A percentile compares a stretch with the other conserved stretches of the same genome.
Conservation (phyloP, 1,140 invertebrate genomes). For the Drosophila ananassae region DNA sequence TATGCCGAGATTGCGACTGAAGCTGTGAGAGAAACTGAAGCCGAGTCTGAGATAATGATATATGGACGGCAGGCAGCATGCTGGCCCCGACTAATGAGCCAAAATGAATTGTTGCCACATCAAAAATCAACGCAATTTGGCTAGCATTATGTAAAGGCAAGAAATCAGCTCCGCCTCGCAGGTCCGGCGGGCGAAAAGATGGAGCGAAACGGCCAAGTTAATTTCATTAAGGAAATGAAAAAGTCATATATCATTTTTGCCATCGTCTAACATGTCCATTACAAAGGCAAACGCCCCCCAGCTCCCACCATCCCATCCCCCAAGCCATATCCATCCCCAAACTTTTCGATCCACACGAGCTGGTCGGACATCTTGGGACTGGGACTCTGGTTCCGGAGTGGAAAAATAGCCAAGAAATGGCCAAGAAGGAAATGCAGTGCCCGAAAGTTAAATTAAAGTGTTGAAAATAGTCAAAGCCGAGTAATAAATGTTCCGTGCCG, state of each 20-base stretch:
- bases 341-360: constrained; percentile 9
- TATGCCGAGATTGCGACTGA: constrained; percentile 46
- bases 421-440: constrained; percentile 53
- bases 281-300: constrained; percentile 53
- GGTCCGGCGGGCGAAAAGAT: constrained; percentile 5
- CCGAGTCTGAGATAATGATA: constrained; percentile 60
- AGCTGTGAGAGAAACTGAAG: neutral
- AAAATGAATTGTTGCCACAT: constrained; percentile 81
- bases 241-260: constrained; percentile 81
- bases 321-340: neutral
- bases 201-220: constrained; percentile 58
- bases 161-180: neutral
- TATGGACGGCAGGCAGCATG: constrained; percentile 64
- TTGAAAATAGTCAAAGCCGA: constrained; percentile 65
- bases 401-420: constrained; percentile 32
- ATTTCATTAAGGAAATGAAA: constrained; percentile 83
- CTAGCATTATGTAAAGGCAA: constrained; percentile 74
- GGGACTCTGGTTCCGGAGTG: neutral
- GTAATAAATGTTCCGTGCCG: constrained; percentile 74
- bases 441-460: constrained; percentile 76
- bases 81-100: constrained; percentile 73
- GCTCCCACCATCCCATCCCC: constrained; percentile 1
- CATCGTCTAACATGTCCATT: constrained; percentile 81
- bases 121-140: constrained; percentile 82
- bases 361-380: constrained; percentile 39